phyloP scores from a whole-genome alignment of 2,888 invertebrate species.

The Brachyopa scutellaris region DNA sequence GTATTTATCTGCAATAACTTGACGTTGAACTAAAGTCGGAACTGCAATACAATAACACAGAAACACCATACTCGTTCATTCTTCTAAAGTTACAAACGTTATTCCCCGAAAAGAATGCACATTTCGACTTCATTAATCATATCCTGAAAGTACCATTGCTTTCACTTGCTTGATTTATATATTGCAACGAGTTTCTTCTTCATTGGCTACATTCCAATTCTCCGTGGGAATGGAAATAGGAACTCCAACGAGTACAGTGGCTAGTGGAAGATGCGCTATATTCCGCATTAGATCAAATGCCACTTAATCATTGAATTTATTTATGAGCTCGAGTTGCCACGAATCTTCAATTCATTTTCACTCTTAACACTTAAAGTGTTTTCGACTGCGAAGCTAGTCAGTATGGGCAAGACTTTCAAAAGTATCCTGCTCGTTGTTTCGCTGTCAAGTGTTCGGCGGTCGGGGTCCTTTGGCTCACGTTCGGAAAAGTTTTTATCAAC shows the following conservation, averaged over 20 bases:
- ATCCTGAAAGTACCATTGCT: background rate
- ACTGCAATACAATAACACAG: no score
- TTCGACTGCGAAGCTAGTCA: background rate
- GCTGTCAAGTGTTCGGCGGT: background rate
- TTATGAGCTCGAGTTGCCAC: background rate
- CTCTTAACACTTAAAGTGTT: constrained; percentile 1
- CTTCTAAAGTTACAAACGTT: no score
- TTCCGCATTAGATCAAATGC: constrained; percentile 17
- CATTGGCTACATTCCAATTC: background rate
- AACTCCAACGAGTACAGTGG: constrained; percentile 1
- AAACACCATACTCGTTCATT: no score
- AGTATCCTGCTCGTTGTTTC: background rate
- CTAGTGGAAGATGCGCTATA: background rate
- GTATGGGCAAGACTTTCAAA: background rate
- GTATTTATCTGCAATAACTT: no score
- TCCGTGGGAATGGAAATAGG: background rate
- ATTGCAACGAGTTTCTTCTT: background rate
- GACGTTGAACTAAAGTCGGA: no score
- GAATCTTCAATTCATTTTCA: constrained; percentile 3
- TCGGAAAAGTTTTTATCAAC: constrained; percentile 24
- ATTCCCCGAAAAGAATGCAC: background rate
- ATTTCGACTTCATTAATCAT: constrained; percentile 14
- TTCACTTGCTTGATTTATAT: constrained; percentile 25
- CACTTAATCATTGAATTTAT: constrained; percentile 16
- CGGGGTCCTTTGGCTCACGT: background rate